Percentiles rank a stretch among this genome's conserved stretches.
Conservation (phyloP, 2,797 vertebrate genomes). For the Amniataba percoides region DNA sequence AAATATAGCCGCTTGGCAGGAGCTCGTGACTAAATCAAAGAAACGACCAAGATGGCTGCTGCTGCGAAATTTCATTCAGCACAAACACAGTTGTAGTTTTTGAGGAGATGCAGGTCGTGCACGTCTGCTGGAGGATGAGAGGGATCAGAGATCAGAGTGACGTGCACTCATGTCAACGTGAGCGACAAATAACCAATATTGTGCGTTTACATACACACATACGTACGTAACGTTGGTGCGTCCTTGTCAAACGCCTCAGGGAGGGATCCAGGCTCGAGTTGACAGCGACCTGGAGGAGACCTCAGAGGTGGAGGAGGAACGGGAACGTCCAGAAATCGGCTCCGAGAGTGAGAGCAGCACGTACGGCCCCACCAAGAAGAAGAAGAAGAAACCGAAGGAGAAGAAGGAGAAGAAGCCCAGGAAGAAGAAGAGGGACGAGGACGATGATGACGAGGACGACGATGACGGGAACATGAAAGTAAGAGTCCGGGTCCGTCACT, state of each 20-base stretch:
- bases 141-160: neutral
- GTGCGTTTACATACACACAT: neutral
- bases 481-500: neutral
- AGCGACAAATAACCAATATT: neutral
- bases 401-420: constrained; percentile 95
- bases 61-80: constrained; percentile 19
- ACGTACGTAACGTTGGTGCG: neutral
- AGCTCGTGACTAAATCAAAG: constrained; percentile 34
- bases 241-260: constrained; percentile 50
- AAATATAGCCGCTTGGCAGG: constrained; percentile 49
- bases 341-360: constrained; percentile 95
- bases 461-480: constrained; percentile 86
- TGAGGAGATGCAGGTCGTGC: neutral
- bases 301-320: constrained; percentile 89
- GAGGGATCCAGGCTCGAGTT: constrained; percentile 63
- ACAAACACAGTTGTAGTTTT: constrained; percentile 13
- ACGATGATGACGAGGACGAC: constrained; percentile 87
- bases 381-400: constrained; percentile 96
- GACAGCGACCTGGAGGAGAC: constrained; percentile 90
- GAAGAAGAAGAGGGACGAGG: constrained; percentile 93
- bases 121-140: neutral
- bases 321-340: constrained; percentile 85
- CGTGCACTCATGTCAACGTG: neutral
- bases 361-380: constrained; percentile 94
- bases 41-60: neutral